These are phyloP conservation scores for Nomada lathburiana DNA, from an alignment of 2,888 invertebrate species.

Conservation along the genomic window DNA sequence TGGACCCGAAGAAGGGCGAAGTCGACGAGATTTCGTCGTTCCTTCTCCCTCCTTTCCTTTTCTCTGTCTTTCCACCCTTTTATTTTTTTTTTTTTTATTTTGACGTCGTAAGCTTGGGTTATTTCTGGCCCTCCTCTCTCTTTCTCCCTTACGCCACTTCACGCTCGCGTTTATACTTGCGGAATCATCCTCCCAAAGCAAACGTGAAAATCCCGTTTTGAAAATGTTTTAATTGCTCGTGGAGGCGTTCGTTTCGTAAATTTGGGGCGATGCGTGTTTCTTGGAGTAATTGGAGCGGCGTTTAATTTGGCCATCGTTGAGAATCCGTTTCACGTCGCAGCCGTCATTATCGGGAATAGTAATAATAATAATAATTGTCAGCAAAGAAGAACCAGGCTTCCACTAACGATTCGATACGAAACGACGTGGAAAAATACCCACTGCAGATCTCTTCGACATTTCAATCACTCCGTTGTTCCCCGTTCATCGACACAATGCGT, in stretches of 20 bases:
- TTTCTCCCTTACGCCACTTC: conserved; percentile 22
- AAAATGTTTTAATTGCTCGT: conserved; percentile 13
- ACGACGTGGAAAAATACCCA: background rate
- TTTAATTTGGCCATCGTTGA: background rate
- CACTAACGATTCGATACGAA: background rate
- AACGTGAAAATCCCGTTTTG: conserved; percentile 23
- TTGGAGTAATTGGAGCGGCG: background rate
- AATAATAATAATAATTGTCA: background rate
- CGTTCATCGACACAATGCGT: conserved; percentile 33
- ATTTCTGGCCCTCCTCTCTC: conserved; percentile 61
- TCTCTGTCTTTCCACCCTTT: conserved; percentile 9
- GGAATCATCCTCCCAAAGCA: conserved; percentile 39
- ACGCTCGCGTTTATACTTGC: conserved; percentile 35
- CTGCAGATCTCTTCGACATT: conserved; percentile 12
- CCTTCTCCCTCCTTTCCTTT: conserved; percentile 22
- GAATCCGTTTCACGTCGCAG: no score
- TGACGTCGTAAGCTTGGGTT: conserved; percentile 58
- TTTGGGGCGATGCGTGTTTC: background rate
- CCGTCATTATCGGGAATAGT: no score
- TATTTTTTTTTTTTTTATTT: conserved; percentile 32
- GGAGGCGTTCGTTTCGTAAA: background rate
- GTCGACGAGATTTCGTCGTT: conserved; percentile 65
- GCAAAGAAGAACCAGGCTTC: background rate
- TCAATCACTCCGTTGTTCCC: conserved; percentile 40
- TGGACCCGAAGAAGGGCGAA: conserved; percentile 46